Base-by-base conservation (phyloP, 2,888 invertebrate species). In the Macrophya annulata region DNA sequence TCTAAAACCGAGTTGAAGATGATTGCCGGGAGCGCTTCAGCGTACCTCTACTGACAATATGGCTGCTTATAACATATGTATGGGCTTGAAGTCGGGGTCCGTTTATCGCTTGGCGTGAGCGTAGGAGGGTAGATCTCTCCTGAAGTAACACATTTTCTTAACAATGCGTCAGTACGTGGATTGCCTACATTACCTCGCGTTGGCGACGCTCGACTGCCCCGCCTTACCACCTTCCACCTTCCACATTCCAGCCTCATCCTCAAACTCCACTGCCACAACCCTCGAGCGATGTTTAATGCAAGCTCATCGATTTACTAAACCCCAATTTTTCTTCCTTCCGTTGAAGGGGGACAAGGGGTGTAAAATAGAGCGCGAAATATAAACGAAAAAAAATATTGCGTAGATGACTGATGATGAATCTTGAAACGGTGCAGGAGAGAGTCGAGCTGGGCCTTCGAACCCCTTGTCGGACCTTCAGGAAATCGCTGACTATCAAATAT, bases 381-480 rank as follows among this genome's bases (percentile, higher is more conserved):
- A 21, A 37, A 17, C 74, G 84, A 76, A 85, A 62, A 88, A 89
- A 88, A 89, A 92, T 90, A 91, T 92, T 89, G 89, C 89, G 88
- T 88, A 90, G 91, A 91, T 91, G 92, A 91, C 88, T 86, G 90
- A 92, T 92, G 91, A 88, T 89, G 89, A 90, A 90, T 89, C 90
- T 79, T 81, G 71, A 51, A 55, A 82, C 82, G 68, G n/a, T 37
- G 77, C 31, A 31, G 31, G 76, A 79, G 74, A 79, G 65, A 40
- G 43, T 21, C 55, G 43, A 10, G 10, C 4, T 9, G 37, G 25
- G 37, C 40, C 4, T 74, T 12, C 48, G 3, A 31, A 31, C 76
- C 31, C 9, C 48, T 48, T 45, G 12, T 51, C 31, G 6, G 25
- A 37, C 51, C 25, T 31, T 77, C 17, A 17, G n/a, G 51, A 21